Evolutionary conservation across 2,888 invertebrate species (phyloP).

Genomic region (Eulithis prunata): DNA sequence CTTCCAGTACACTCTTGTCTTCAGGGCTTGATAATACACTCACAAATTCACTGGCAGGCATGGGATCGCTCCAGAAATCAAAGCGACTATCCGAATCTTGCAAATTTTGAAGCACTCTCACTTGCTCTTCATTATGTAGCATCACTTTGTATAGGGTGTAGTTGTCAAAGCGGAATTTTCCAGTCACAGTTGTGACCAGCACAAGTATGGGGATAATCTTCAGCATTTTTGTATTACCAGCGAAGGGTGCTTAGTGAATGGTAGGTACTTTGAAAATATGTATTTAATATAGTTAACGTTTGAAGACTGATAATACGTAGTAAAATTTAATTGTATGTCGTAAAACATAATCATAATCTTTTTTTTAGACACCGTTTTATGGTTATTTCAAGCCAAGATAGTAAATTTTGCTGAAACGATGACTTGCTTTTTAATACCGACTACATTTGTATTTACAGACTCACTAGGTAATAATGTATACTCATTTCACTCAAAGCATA

Average conservation of each 20-base stretch:
- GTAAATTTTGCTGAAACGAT: background rate
- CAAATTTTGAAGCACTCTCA: conserved; percentile 74
- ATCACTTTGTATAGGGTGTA: conserved; percentile 81
- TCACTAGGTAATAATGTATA: too few species aligned
- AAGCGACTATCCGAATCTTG: conserved; percentile 66
- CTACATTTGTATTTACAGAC: too few species aligned
- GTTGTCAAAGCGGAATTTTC: conserved; percentile 66
- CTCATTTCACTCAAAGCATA: too few species aligned
- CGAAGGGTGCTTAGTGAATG: conserved; percentile 3
- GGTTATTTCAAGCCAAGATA: background rate
- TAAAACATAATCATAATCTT: background rate
- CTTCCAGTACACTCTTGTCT: conserved; percentile 62
- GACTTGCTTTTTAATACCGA: background rate
- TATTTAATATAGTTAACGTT: background rate
- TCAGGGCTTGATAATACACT: conserved; percentile 74
- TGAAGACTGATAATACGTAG: conserved; percentile 15
- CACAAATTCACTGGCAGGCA: conserved; percentile 58
- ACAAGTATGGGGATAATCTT: conserved; percentile 39
- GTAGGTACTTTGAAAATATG: conserved; percentile 2
- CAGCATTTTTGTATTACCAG: conserved; percentile 42
- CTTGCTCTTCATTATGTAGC: conserved; percentile 76
- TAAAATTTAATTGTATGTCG: conserved; percentile 30
- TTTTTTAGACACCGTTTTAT: background rate
- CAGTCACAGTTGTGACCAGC: conserved; percentile 41
- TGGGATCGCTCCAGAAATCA: conserved; percentile 76